A percentile compares a stretch with the other conserved stretches of the same genome.
Evolutionary conservation across 2,797 vertebrate genomes (phyloP).

Genomic region (Gorsachius magnificus): DNA sequence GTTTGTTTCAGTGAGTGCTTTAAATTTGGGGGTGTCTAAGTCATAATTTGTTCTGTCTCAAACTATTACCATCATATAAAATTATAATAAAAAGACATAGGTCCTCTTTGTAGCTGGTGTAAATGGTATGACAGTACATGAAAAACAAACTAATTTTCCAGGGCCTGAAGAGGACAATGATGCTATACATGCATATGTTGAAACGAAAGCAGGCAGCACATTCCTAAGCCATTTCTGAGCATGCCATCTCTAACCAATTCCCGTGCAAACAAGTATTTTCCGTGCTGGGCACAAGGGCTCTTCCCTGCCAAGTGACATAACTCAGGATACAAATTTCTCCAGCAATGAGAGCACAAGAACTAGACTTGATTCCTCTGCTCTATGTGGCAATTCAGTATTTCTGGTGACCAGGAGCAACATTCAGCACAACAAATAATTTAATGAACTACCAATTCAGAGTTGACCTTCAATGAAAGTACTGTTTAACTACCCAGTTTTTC

Average conservation of each 20-base stretch:
- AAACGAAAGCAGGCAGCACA: background rate
- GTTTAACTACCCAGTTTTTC: conserved; percentile 40
- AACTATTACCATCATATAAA: background rate
- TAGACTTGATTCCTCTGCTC: background rate
- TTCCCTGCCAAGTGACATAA: background rate
- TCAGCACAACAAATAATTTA: conserved; percentile 47
- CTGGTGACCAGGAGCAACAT: conserved; percentile 28
- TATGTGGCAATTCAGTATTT: background rate
- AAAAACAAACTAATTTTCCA: background rate
- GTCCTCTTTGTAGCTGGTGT: background rate
- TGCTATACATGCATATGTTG: background rate
- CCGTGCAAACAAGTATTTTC: background rate
- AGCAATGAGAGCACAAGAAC: background rate
- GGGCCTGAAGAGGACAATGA: background rate
- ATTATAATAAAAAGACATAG: background rate
- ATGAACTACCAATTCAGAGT: conserved; percentile 35
- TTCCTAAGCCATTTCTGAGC: background rate
- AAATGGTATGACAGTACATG: background rate
- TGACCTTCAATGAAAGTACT: conserved; percentile 49
- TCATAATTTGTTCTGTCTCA: background rate
- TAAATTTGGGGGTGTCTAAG: background rate
- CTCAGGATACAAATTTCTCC: background rate
- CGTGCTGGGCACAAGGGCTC: background rate
- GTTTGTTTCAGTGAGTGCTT: background rate
- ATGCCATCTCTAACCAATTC: background rate